Conservation (phyloP, 92 coral and sea anemone genomes). For the Meandrina meandrites region DNA sequence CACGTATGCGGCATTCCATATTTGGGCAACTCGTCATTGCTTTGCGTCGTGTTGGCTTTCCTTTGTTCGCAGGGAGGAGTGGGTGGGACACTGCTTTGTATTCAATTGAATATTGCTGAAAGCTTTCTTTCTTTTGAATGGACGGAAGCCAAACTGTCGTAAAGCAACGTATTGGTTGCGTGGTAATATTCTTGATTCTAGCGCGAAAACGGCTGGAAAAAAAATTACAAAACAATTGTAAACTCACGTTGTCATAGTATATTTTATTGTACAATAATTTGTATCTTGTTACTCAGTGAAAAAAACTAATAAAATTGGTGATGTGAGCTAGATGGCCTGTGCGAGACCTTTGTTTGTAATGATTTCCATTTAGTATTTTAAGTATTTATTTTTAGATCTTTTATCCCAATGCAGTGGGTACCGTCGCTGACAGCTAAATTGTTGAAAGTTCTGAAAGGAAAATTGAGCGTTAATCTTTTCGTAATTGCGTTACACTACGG, state of each 20-base stretch:
- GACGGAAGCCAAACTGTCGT: constrained; percentile 12
- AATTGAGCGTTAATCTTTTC: too few relatives aligned
- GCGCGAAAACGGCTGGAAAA: constrained; percentile 23
- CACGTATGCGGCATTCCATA: constrained; percentile 2
- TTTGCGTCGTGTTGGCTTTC: constrained; percentile 6
- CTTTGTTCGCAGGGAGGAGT: constrained; percentile 6
- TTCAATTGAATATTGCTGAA: background rate
- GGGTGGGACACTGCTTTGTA: background rate
- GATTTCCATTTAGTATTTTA: background rate
- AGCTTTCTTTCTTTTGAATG: background rate
- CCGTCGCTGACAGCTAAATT: background rate
- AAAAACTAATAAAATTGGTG: constrained; percentile 48
- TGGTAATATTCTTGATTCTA: constrained; percentile 14
- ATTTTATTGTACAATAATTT: constrained; percentile 50
- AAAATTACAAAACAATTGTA: constrained; percentile 14
- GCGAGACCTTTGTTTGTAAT: too few relatives aligned
- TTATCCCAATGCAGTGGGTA: background rate
- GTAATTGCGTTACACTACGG: too few relatives aligned
- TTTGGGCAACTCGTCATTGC: constrained; percentile 17
- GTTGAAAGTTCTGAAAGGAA: too few relatives aligned
- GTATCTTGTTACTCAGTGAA: constrained; percentile 41
- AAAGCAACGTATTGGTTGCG: constrained; percentile 6
- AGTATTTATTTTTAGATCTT: background rate
- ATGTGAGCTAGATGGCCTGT: background rate
- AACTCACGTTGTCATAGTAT: constrained; percentile 42